phyloP scores from a whole-genome alignment of 2,888 invertebrate species.

The Trichacis sp. region DNA sequence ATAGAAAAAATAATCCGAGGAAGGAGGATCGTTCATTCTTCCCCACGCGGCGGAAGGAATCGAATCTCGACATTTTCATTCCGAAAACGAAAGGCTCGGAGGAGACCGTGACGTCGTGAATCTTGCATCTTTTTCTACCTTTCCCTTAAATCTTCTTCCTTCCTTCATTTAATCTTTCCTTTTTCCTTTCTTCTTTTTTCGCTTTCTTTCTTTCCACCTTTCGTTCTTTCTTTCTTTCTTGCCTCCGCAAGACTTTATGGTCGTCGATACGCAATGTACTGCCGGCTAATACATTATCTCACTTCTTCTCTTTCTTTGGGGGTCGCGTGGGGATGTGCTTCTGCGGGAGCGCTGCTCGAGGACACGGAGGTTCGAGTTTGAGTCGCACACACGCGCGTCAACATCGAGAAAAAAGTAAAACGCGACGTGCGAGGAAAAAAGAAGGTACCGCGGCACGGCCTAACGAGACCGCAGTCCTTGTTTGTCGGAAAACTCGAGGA shows the following conservation, averaged over 20 bases:
- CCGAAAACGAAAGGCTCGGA: conserved; percentile 38
- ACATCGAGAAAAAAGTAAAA: conserved; percentile 5
- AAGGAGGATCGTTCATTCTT: background rate
- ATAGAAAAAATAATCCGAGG: background rate
- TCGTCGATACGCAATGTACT: conserved; percentile 21
- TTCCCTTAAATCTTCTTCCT: conserved; percentile 11
- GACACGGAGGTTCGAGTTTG: conserved; percentile 6
- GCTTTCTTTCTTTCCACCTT: conserved; percentile 9
- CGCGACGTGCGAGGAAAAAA: background rate
- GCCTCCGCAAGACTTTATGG: conserved; percentile 17
- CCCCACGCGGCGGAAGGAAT: background rate
- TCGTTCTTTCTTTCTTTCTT: conserved; percentile 8
- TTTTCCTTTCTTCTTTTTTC: conserved; percentile 5
- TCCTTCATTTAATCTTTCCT: conserved; percentile 15
- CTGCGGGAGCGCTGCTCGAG: conserved; percentile 12
- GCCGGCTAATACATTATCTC: conserved; percentile 16
- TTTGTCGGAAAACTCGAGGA: conserved; percentile 4
- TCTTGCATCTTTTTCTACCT: conserved; percentile 1
- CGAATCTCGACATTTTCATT: conserved; percentile 20
- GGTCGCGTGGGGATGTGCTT: conserved; percentile 22
- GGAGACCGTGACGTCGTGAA: conserved; percentile 8
- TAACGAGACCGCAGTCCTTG: conserved; percentile 21
- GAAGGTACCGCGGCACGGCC: conserved; percentile 28
- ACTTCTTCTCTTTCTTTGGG: conserved; percentile 3
- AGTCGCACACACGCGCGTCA: no score